A percentile compares a stretch with the other conserved stretches of the same genome.
Conservation (phyloP, 2,797 vertebrate genomes). For the Pseudochirops cupreus region DNA sequence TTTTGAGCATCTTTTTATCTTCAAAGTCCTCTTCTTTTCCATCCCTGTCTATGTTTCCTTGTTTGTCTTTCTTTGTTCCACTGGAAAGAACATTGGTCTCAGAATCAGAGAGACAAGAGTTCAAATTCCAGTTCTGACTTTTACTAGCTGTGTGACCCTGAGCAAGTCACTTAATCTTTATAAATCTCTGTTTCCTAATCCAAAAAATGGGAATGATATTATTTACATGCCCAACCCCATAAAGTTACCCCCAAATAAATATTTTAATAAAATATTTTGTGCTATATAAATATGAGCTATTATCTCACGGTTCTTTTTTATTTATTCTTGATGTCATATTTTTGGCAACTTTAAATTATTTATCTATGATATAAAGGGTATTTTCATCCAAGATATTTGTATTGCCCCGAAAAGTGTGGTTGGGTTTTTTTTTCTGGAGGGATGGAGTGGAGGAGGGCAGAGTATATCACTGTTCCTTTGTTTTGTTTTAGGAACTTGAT, state of each 20-base stretch:
- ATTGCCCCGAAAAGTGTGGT: background rate
- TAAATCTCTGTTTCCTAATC: conserved; percentile 18
- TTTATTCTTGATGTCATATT: background rate
- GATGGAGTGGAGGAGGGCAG: background rate
- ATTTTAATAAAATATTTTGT: background rate
- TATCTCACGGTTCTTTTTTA: background rate
- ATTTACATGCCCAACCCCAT: background rate
- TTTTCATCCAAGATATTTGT: conserved; percentile 13
- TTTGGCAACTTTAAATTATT: background rate
- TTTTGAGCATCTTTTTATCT: background rate
- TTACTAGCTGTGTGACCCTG: background rate
- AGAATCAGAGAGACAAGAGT: background rate
- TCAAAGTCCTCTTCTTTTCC: conserved; percentile 16
- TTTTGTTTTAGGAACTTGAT: conserved; percentile 38
- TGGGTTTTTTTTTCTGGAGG: background rate
- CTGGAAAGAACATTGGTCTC: background rate
- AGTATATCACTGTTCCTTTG: background rate
- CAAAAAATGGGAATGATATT: conserved; percentile 12
- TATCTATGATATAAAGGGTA: background rate
- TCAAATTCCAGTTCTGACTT: background rate
- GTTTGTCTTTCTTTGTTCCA: conserved; percentile 26
- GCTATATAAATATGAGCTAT: background rate
- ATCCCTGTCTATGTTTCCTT: conserved; percentile 18
- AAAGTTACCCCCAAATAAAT: background rate
- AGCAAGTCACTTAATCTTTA: conserved; percentile 17